These are phyloP conservation scores for Ridgeia piscesae DNA, from an alignment of 1,140 invertebrate genomes.

Conservation along the genomic window DNA sequence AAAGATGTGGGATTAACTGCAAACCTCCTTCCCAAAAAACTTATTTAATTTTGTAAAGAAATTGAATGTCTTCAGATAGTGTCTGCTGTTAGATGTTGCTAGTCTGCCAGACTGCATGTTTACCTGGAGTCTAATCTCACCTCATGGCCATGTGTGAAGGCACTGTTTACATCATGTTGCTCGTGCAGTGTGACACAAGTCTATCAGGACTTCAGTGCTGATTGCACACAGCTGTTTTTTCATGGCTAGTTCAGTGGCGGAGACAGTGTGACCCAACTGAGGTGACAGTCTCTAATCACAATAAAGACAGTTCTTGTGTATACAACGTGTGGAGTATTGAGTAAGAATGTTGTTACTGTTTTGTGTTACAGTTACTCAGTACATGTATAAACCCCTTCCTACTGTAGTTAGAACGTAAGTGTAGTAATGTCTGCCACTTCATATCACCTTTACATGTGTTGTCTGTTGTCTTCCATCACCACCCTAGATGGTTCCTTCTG, in stretches of 20 bases:
- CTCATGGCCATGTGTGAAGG: background rate
- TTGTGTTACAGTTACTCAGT: background rate
- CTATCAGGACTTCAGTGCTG: background rate
- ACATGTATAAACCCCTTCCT: background rate
- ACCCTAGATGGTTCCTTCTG: too few species aligned
- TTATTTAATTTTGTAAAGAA: background rate
- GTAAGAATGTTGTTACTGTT: background rate
- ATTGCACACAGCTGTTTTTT: background rate
- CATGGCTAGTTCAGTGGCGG: background rate
- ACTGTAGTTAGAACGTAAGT: background rate
- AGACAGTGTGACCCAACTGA: background rate
- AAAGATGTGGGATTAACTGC: background rate
- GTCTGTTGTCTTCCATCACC: background rate
- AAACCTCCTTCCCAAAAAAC: background rate
- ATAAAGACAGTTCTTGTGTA: background rate
- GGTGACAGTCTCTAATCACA: background rate
- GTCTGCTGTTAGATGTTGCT: background rate
- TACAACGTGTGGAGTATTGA: background rate
- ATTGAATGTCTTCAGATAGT: background rate
- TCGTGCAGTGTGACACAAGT: background rate
- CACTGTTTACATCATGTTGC: background rate
- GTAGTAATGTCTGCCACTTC: background rate
- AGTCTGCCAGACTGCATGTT: background rate
- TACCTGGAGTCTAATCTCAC: background rate
- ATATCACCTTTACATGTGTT: background rate